phyloP scores from a whole-genome alignment of 2,888 invertebrate species.

The Drosophila tanythrix region DNA sequence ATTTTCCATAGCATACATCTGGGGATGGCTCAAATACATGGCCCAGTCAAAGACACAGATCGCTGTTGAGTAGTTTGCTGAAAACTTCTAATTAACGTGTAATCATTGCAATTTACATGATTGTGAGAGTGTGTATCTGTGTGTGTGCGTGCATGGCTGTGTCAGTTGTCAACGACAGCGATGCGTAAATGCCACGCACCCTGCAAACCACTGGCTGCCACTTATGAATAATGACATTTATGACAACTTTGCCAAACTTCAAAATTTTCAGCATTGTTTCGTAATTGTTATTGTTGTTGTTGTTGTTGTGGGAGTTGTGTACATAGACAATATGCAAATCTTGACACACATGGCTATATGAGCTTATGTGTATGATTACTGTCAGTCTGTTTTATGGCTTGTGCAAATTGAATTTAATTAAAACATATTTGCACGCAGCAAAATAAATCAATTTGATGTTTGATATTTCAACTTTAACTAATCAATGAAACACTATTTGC shows the following conservation, averaged over 20 bases:
- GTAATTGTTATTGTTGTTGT: constrained; percentile 30
- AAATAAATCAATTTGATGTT: constrained; percentile 59
- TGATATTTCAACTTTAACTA: constrained; percentile 43
- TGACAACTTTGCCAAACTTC: constrained; percentile 55
- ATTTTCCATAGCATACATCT: constrained; percentile 15
- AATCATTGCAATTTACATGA: constrained; percentile 69
- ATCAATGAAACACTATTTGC: constrained; percentile 58
- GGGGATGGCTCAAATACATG: constrained; percentile 5
- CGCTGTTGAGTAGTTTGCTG: constrained; percentile 50
- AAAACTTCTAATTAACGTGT: constrained; percentile 77
- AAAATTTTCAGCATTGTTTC: constrained; percentile 52
- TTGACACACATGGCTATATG: not conserved
- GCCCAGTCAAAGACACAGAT: not conserved
- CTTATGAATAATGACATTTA: constrained; percentile 73
- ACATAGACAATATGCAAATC: constrained; percentile 44
- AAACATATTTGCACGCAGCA: constrained; percentile 48
- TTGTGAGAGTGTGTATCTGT: constrained; percentile 3
- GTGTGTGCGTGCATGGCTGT: constrained; percentile 14
- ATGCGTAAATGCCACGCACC: constrained; percentile 10
- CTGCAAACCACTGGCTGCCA: constrained; percentile 17
- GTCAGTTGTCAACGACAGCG: constrained; percentile 5
- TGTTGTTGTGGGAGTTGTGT: constrained; percentile 6
- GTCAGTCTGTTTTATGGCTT: constrained; percentile 22
- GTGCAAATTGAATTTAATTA: constrained; percentile 66
- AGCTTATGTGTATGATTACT: not conserved